Evolutionary conservation across 2,113 vertebrate species (phyloP).

Genomic region (Mirounga angustirostris): DNA sequence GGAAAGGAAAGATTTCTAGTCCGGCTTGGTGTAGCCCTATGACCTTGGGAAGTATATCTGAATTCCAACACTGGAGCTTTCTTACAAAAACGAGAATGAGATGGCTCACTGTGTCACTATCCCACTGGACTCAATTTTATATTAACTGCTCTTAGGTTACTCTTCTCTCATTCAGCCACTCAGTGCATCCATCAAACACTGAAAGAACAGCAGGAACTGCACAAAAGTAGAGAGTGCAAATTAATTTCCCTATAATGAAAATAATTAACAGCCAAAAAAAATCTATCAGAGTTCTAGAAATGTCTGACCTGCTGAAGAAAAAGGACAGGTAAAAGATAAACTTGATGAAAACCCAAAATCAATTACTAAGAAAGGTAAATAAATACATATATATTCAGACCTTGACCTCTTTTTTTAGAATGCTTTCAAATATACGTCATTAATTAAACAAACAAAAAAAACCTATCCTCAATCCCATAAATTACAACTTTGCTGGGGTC

Average conservation of each 20-base stretch:
- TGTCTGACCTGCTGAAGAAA: not conserved
- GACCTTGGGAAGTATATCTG: not conserved
- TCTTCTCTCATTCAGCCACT: conserved; percentile 15
- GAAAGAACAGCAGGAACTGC: not conserved
- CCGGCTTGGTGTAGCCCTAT: not conserved
- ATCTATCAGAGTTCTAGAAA: conserved; percentile 14
- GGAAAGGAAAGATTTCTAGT: not conserved
- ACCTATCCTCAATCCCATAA: conserved; percentile 47
- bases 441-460: not conserved
- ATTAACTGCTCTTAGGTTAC: not conserved
- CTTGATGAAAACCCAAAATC: conserved; percentile 3
- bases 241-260: conserved; percentile 48
- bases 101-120: not conserved
- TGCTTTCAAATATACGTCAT: conserved; percentile 10
- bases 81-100: not conserved
- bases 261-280: not conserved
- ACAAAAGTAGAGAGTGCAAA: conserved; percentile 1
- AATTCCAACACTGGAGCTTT: not conserved
- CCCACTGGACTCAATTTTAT: not conserved
- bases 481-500: not conserved
- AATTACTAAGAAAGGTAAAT: conserved; percentile 30
- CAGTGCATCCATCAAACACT: conserved; percentile 7
- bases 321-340: not conserved
- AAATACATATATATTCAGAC: not conserved
- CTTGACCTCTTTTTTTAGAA: conserved; percentile 42